Percentiles rank a stretch among this genome's conserved stretches.
These are phyloP conservation scores for Cryptus viduatorius DNA, from an alignment of 2,888 invertebrate genomes.

Conservation along the genomic window DNA sequence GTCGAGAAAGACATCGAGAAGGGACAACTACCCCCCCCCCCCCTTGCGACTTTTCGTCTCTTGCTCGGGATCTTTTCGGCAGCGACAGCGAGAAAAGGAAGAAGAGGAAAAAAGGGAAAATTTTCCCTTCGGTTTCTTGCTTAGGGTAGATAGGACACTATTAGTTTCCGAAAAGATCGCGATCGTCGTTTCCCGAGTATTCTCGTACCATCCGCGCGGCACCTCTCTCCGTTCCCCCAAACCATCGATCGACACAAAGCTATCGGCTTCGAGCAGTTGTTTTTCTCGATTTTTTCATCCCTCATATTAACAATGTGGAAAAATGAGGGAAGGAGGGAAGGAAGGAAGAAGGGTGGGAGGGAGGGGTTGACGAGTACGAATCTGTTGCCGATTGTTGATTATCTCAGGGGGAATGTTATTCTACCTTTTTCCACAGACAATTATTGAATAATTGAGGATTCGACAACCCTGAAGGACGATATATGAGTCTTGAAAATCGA, in stretches of 20 bases:
- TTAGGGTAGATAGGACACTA: constrained; percentile 65
- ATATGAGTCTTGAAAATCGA: no score
- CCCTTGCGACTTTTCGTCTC: neutral
- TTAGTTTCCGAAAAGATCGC: constrained; percentile 49
- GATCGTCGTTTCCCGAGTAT: constrained; percentile 68
- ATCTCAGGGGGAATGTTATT: no score
- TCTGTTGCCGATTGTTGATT: constrained; percentile 32
- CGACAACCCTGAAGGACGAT: neutral
- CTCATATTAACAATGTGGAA: constrained; percentile 77
- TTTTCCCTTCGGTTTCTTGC: neutral
- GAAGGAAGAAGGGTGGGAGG: neutral
- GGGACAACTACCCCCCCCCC: constrained; percentile 30
- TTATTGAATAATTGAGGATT: neutral
- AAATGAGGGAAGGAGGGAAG: constrained; percentile 59
- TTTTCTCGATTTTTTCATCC: constrained; percentile 75
- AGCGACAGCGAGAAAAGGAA: neutral
- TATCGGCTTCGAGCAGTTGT: constrained; percentile 79
- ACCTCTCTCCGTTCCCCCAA: constrained; percentile 42
- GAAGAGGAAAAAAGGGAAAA: neutral
- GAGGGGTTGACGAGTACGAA: neutral
- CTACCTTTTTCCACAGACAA: no score
- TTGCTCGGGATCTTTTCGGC: neutral
- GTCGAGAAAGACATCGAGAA: constrained; percentile 37
- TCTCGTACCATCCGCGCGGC: constrained; percentile 57
- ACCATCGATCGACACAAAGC: constrained; percentile 60